Evolutionary conservation across 2,888 invertebrate genomes (phyloP), one percentile per base, ranked within the genome.

Genomic region (Drosophila anomelani): DNA sequence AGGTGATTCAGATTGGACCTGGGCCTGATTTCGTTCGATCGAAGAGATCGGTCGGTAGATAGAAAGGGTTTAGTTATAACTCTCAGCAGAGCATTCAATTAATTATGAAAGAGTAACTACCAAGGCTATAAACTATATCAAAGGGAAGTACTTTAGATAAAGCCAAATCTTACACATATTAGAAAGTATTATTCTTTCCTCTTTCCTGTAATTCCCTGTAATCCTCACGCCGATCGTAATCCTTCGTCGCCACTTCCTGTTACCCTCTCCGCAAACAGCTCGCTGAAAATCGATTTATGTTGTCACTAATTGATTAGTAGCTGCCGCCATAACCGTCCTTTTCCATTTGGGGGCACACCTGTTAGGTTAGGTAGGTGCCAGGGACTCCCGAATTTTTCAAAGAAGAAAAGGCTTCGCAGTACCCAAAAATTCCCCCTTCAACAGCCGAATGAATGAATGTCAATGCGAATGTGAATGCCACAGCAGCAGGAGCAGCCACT

Each of bases 271-370:
- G n/a, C 46, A 46, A 46, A 51, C 47, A 17, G 7, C 17, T 32
- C 34, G 8, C 51, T 71, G 47, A 26, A 39, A 57, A 69, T 81
- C 26, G 46, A 51, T 61, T 79, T 64, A 72, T 67, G 54, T 54
- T 55, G 46, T 55, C 60, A 53, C 58, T 62, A 77, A 77, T 85
- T 72, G 86, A 85, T 79, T 55, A 62, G 61, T 61, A 51, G 56
- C 58, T 51, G 57, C 39, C 38, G 29, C 10, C 39, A 34, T 36
- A 10, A 5, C 23, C 13, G 5, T 23, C 15, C 23, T 7, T 54
- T 70, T 67, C 56, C 71, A 67, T 49, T 64, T n/a, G 20, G 39
- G 29, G 67, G 43, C 69, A 53, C 39, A 43, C 64, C 68, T 54
- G 54, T 54, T 54, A n/a, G 36, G 47, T 8, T 13, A 32, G 44